Percentiles rank a stretch among this genome's conserved stretches.
These are phyloP conservation scores for Sorex maritimensis DNA, from an alignment of 2,797 vertebrate genomes.

Conservation along the genomic window DNA sequence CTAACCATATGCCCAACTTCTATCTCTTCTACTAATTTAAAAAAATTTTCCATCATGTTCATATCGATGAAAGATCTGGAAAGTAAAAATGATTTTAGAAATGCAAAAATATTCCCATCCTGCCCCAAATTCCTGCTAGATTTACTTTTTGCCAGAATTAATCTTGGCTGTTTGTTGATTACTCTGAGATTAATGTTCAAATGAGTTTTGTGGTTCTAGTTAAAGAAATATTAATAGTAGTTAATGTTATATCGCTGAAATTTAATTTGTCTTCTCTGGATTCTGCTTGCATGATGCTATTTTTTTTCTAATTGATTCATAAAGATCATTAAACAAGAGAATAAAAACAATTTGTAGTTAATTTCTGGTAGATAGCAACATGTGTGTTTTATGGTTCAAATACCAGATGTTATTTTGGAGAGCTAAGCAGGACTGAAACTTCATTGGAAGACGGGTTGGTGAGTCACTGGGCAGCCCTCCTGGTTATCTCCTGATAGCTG, in stretches of 20 bases:
- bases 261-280: constrained; percentile 85
- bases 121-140: constrained; percentile 40
- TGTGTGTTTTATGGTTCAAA: constrained; percentile 83
- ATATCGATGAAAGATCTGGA: background rate
- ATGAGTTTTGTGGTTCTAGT: constrained; percentile 83
- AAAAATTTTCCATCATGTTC: background rate
- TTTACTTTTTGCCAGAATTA: constrained; percentile 74
- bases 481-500: background rate
- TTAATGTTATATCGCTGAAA: constrained; percentile 82
- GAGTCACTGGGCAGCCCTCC: background rate
- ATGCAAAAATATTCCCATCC: background rate
- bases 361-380: constrained; percentile 80
- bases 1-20: background rate
- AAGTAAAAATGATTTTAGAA: constrained; percentile 34
- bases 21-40: background rate
- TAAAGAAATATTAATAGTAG: constrained; percentile 87
- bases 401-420: constrained; percentile 81
- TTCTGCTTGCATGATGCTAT: constrained; percentile 79
- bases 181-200: constrained; percentile 79
- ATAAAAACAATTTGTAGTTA: constrained; percentile 86
- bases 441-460: constrained; percentile 3
- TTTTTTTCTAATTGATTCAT: constrained; percentile 86
- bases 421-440: constrained; percentile 11
- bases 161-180: constrained; percentile 72
- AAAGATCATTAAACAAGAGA: constrained; percentile 87